Evolutionary conservation across 2,113 vertebrate species (phyloP), one percentile per base, ranked within the genome.

Genomic region (Meleagris gallopavo): DNA sequence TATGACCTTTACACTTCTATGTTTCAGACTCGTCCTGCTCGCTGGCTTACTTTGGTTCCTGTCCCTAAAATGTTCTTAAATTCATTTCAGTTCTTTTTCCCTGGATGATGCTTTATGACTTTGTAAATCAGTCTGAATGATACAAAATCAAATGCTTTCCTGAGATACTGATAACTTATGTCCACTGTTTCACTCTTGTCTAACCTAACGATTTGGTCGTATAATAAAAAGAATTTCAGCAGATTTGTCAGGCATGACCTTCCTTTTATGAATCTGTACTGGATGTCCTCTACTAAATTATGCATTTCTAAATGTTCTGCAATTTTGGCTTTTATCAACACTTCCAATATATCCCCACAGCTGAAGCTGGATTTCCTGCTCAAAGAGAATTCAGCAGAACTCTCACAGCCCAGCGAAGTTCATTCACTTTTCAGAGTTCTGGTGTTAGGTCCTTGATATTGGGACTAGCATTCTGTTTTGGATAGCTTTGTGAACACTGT

Each of bases 151-250:
- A 95, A 96, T 90, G 94, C 97, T 96, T 97, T 93, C 96, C 95
- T 74, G 79, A 94, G 96, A 79, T 93, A 93, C 93, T 60, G 92
- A 94, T 96, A 97, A 97, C 94, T 94, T 96, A 93, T 66, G 90
- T 93, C 94, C 91, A 94, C 90, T 72, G 90, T 86, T 97, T 97
- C 94, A 15, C 93, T 96, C 96, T 92, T 88, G 90, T 96, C 94
- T 96, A 95, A 96, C 94, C 95, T 97, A 97, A 97, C 84, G 93
- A 97, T 95, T 96, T 86, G 91, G 82, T 97, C 94, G 24, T 97
- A 96, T 96, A 97, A 97, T 97, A 97, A 96, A 97, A 94, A 90
- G 95, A 90, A 92, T 97, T 97, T 97, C 97, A 97, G 96, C 95
- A 96, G 94, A 97, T 97, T 97, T 97, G 96, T 97, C 96, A 96